Percentiles rank a stretch among this genome's conserved stretches.
Evolutionary conservation across 1,140 invertebrate species (phyloP).

Genomic region (Drosophila tropicalis): DNA sequence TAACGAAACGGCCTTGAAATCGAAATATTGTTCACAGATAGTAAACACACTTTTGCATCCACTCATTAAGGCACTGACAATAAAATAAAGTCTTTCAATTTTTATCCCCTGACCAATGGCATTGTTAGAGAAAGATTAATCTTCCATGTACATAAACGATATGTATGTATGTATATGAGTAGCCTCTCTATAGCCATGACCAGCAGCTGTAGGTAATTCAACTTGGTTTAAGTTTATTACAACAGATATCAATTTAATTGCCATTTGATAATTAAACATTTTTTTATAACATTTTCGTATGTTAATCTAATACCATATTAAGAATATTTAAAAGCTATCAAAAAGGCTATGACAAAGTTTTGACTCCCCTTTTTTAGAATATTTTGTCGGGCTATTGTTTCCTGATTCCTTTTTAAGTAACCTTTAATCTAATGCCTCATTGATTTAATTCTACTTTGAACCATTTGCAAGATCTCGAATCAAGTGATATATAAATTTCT

Average conservation of each 20-base stretch:
- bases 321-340: not conserved
- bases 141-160: not conserved
- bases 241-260: not conserved
- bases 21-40: not conserved
- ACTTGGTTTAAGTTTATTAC: not conserved
- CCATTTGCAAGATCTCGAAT: no score
- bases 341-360: not conserved
- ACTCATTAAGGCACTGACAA: constrained; percentile 2
- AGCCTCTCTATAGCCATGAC: not conserved
- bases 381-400: not conserved
- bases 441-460: no score
- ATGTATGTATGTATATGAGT: not conserved
- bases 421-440: no score
- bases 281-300: not conserved
- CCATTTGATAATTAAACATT: not conserved
- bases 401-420: no score
- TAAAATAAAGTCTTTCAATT: constrained; percentile 4
- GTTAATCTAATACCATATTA: not conserved
- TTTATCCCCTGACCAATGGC: not conserved
- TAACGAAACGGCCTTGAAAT: not conserved
- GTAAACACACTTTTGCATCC: constrained; percentile 1
- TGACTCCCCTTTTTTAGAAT: not conserved
- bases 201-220: not conserved
- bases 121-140: not conserved
- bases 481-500: no score